Percentiles rank a stretch among this genome's conserved stretches.
These are phyloP conservation scores for Caenorhabditis afra DNA, from an alignment of 2,888 invertebrate genomes.

Conservation along the genomic window DNA sequence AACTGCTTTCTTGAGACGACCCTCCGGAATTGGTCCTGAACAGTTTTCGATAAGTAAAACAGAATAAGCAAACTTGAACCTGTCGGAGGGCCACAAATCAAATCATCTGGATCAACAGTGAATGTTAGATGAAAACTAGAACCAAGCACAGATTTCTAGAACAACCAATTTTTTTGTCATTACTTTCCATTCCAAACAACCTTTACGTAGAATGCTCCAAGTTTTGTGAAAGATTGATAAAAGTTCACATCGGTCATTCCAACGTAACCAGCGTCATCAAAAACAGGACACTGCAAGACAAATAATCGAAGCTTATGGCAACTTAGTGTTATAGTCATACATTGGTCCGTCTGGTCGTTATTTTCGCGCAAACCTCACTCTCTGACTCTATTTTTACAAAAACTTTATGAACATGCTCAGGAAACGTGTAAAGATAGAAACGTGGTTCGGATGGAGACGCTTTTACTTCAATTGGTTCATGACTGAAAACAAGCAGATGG, in stretches of 20 bases:
- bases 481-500: conserved; percentile 4
- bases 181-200: too few species aligned
- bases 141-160: conserved; percentile 2
- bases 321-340: conserved; percentile 1
- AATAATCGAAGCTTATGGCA: too few species aligned
- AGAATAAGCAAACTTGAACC: background rate
- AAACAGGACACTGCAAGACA: conserved; percentile 19
- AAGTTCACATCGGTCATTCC: conserved; percentile 10
- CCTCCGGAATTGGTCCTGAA: background rate
- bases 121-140: conserved; percentile 9
- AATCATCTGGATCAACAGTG: conserved; percentile 21
- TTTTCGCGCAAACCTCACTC: background rate
- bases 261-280: conserved; percentile 3
- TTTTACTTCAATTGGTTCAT: background rate
- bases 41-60: too few species aligned
- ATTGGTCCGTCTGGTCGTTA: conserved; percentile 7
- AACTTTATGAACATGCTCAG: conserved; percentile 25
- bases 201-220: conserved; percentile 13
- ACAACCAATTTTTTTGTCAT: background rate
- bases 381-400: background rate
- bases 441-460: conserved; percentile 13
- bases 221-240: conserved; percentile 22
- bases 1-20: background rate
- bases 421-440: conserved; percentile 20
- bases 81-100: conserved; percentile 1